A percentile compares a stretch with the other conserved stretches of the same genome.
Evolutionary conservation across 2,888 invertebrate genomes (phyloP).

Genomic region (Xanthorhoe designata): DNA sequence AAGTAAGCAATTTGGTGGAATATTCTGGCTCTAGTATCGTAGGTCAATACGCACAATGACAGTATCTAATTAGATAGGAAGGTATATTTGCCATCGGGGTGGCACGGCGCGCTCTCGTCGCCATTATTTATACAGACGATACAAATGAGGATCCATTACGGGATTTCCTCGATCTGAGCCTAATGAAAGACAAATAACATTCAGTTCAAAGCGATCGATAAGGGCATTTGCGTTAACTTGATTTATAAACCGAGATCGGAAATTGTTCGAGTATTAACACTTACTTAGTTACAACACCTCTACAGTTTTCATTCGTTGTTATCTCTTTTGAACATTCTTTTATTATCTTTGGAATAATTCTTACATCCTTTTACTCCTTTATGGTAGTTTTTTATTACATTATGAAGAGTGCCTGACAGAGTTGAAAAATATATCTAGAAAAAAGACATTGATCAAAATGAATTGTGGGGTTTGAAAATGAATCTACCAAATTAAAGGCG

Average conservation of each 20-base stretch:
- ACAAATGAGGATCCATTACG: slow-evolving; percentile 79
- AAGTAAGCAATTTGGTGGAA: background rate
- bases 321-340: too few species aligned
- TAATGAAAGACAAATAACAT: slow-evolving; percentile 80
- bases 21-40: slow-evolving; percentile 25
- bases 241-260: slow-evolving; percentile 46
- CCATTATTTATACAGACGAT: slow-evolving; percentile 76
- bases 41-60: slow-evolving; percentile 51
- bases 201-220: slow-evolving; percentile 73
- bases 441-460: slow-evolving; percentile 13
- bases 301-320: too few species aligned
- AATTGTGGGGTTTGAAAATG: slow-evolving; percentile 25
- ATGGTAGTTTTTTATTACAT: background rate
- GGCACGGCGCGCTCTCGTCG: slow-evolving; percentile 59
- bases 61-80: slow-evolving; percentile 62
- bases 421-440: background rate
- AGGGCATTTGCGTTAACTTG: slow-evolving; percentile 69
- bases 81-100: slow-evolving; percentile 65
- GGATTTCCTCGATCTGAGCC: slow-evolving; percentile 76
- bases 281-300: slow-evolving; percentile 35
- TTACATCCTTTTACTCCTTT: too few species aligned
- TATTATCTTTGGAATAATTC: background rate
- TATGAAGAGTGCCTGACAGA: background rate
- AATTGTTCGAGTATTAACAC: slow-evolving; percentile 20
- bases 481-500: slow-evolving; percentile 25